Conservation (phyloP, 2,888 invertebrate species). For the Rosalia funebris region DNA sequence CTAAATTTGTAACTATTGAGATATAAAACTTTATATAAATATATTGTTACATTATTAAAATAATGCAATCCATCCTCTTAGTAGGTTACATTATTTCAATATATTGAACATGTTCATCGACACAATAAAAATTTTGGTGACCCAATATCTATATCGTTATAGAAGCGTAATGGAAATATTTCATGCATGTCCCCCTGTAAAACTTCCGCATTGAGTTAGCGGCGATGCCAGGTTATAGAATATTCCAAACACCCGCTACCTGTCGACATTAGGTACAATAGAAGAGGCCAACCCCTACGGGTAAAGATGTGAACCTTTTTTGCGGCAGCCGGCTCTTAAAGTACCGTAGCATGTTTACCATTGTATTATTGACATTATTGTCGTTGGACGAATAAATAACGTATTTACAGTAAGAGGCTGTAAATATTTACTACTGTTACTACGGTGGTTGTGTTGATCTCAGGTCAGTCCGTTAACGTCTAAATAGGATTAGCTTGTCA, state of each 20-base stretch:
- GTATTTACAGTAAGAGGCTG: slow-evolving; percentile 7
- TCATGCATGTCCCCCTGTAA: slow-evolving; percentile 10
- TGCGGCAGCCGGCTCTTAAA: slow-evolving; percentile 17
- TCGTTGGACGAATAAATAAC: slow-evolving; percentile 18
- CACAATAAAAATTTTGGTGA: not conserved
- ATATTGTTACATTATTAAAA: too few relatives aligned
- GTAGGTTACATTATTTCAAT: too few relatives aligned
- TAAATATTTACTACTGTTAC: slow-evolving; percentile 30
- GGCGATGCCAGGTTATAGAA: slow-evolving; percentile 1
- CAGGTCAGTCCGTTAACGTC: not conserved
- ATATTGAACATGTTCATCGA: not conserved
- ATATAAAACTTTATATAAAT: too few relatives aligned
- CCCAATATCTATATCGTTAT: too few relatives aligned
- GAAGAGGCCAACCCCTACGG: slow-evolving; percentile 13
- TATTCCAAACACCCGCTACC: slow-evolving; percentile 28
- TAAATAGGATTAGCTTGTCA: slow-evolving; percentile 23
- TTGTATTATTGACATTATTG: too few relatives aligned
- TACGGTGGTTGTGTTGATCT: slow-evolving; percentile 4
- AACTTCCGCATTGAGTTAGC: not conserved
- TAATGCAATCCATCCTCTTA: too few relatives aligned
- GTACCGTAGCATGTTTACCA: slow-evolving; percentile 32
- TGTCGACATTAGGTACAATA: slow-evolving; percentile 22
- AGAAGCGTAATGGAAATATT: too few relatives aligned
- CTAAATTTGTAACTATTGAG: too few relatives aligned
- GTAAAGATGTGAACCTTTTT: slow-evolving; percentile 15